phyloP scores from a whole-genome alignment of 2,888 invertebrate species.

The Cephus rjabovi region DNA sequence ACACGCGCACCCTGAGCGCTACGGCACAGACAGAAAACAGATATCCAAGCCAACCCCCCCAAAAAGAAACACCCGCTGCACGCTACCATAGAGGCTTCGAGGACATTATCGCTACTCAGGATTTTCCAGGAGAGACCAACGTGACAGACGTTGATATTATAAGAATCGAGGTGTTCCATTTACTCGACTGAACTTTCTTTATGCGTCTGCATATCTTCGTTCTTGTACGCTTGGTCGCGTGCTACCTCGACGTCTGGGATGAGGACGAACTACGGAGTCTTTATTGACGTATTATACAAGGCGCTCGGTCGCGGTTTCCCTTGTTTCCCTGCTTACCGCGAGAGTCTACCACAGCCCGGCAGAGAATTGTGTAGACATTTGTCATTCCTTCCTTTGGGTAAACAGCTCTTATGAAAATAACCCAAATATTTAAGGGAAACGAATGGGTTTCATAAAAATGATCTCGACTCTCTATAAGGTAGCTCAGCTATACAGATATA shows the following conservation, averaged over 20 bases:
- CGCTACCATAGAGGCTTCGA: too few species aligned
- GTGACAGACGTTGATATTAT: background rate
- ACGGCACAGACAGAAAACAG: too few species aligned
- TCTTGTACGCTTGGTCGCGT: too few species aligned
- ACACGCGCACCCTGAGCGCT: too few species aligned
- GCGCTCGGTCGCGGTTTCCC: conserved; percentile 10
- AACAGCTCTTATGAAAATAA: conserved; percentile 34
- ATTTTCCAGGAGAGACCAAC: background rate
- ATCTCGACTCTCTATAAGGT: too few species aligned
- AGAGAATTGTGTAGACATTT: conserved; percentile 28
- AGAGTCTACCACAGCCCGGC: conserved; percentile 19
- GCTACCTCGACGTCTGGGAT: too few species aligned
- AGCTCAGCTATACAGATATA: background rate
- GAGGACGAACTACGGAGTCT: conserved; percentile 15
- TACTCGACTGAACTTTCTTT: background rate
- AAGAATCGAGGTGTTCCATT: conserved; percentile 3
- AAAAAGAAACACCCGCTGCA: too few species aligned
- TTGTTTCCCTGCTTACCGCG: background rate
- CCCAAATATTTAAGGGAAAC: conserved; percentile 41
- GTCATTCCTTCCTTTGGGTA: conserved; percentile 21
- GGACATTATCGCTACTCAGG: too few species aligned
- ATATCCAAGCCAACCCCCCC: too few species aligned
- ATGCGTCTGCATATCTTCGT: too few species aligned
- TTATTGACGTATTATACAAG: conserved; percentile 40
- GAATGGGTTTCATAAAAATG: conserved; percentile 34